Base-by-base conservation (phyloP, 1,140 invertebrate species). In the Saccostrea echinata region DNA sequence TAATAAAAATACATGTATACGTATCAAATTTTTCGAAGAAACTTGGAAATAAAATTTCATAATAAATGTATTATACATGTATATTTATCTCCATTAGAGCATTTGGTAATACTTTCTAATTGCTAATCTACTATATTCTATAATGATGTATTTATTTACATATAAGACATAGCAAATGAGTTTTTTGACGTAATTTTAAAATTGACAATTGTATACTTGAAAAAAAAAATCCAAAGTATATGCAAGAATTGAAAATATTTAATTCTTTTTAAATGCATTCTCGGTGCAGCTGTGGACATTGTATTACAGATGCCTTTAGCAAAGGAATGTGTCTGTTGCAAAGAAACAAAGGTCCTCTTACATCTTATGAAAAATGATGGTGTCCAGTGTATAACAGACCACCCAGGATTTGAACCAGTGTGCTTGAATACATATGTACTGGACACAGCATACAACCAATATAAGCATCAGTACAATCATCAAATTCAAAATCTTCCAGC, bases 301-400 rank as follows among this genome's bases (percentile, higher is more conserved):
- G 64, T 27, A 30, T n/a, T 71, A 13, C 64, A 4, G 24, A 71
- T 71, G 64, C 64, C 64, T 71, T 30, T 12, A 30, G 64, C 64
- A 21, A 71, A 71, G 27, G 64, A 71, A 71, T 71, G 64, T 33
- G 24, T 71, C n/a, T 71, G 64, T 6, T 71, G 64, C 64, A 71
- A 24, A 30, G 64, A 71, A 71, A 30, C 24, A 12, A 71, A 27
- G 64, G 64, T 30, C 24, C 4, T 71, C 3, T 30, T 30, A 8
- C 24, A 30, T 13, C 64, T 71, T 71, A 71, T 71, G n/a, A 0
- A 71, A 30, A 71, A 71, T 71, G 64, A 71, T 27, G 27, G 27
- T 24, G 64, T 71, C 24, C 24, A 71, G 64, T 71, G 64, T 30
- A 71, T 27, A 24, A 71, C 64, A 71, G 64, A 71, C 94, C 90